Evolutionary conservation across 53 echinoderm and acorn worm genomes (phyloP).

Genomic region (Paelopatides confundens): DNA sequence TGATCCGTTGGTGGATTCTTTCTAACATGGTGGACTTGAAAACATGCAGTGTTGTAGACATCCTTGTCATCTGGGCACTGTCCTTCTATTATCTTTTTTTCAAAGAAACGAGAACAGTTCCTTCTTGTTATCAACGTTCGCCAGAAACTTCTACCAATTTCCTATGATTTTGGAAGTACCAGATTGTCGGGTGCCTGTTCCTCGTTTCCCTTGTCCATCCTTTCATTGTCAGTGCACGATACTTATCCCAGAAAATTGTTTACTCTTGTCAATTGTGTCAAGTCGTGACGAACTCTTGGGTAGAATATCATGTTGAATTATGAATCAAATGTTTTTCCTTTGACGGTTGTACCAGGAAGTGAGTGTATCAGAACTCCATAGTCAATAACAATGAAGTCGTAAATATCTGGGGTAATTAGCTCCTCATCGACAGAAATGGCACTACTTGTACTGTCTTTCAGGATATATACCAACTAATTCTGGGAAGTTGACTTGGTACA

Average conservation of each 20-base stretch:
- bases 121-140: conserved; percentile 53
- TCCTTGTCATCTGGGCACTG: conserved; percentile 43
- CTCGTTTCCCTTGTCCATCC: conserved; percentile 62
- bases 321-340: conserved; percentile 46
- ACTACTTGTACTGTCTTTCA: conserved; percentile 9
- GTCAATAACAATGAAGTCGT: conserved; percentile 53
- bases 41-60: conserved; percentile 39
- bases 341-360: no score
- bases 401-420: conserved; percentile 28
- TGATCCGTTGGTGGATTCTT: conserved; percentile 33
- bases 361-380: conserved; percentile 51
- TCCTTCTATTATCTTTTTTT: conserved; percentile 29
- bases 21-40: conserved; percentile 38
- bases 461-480: conserved; percentile 42
- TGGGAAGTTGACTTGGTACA: conserved; percentile 55
- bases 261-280: conserved; percentile 46
- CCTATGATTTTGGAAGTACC: conserved; percentile 43
- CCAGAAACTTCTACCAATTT: conserved; percentile 61
- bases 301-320: conserved; percentile 47
- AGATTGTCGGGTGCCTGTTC: conserved; percentile 27
- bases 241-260: conserved; percentile 62
- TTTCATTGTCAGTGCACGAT: conserved; percentile 42
- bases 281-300: conserved; percentile 47
- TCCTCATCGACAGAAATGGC: conserved; percentile 49
- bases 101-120: conserved; percentile 44